phyloP scores from a whole-genome alignment of 2,888 invertebrate species.

The Alitta virens region DNA sequence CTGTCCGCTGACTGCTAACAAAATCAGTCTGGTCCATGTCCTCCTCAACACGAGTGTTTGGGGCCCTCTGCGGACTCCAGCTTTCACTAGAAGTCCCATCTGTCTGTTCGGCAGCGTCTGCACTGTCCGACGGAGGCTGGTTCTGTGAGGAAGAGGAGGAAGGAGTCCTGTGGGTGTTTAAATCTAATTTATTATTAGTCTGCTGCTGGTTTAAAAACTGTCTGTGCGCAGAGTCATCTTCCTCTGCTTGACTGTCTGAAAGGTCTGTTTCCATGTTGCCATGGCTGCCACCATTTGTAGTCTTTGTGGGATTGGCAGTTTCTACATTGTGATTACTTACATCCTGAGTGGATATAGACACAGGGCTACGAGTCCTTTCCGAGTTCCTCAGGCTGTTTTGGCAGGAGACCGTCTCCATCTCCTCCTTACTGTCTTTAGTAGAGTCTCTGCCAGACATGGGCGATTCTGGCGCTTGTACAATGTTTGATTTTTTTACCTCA shows the following conservation, averaged over 20 bases:
- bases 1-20: neutral
- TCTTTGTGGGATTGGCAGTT: neutral
- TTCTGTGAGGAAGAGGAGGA: conserved; percentile 4
- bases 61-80: conserved; percentile 13
- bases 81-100: conserved; percentile 13
- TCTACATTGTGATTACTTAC: neutral
- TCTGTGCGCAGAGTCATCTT: neutral
- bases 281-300: neutral
- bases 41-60: neutral
- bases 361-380: neutral
- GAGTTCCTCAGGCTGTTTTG: neutral
- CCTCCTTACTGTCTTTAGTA: neutral
- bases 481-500: neutral
- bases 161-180: neutral
- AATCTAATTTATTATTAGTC: neutral
- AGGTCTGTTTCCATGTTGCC: conserved; percentile 3
- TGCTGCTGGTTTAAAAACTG: neutral
- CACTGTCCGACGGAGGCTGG: neutral
- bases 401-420: neutral
- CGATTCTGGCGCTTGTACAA: neutral
- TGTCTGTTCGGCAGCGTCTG: neutral
- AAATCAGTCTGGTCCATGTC: conserved; percentile 7
- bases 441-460: neutral
- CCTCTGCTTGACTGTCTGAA: neutral
- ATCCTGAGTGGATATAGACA: neutral